Evolutionary conservation across 2,113 vertebrate genomes (phyloP).

Genomic region (Eulemur rufifrons): DNA sequence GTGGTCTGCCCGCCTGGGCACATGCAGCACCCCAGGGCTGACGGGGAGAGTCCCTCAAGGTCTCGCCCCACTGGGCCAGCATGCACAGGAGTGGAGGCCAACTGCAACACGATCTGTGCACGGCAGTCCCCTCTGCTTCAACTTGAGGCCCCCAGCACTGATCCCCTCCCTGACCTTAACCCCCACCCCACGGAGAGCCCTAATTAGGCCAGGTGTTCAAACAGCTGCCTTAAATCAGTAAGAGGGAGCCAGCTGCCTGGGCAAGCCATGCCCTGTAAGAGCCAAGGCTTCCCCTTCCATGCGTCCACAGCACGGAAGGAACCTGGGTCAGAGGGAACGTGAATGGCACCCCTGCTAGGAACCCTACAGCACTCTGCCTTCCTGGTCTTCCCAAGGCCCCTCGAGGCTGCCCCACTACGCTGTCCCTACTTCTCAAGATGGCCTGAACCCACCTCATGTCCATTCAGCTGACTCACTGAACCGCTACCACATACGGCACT

Average conservation of each 20-base stretch:
- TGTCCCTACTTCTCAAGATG: neutral
- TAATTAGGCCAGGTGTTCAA: neutral
- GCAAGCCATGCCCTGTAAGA: neutral
- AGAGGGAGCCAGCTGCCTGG: neutral
- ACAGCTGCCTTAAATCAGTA: neutral
- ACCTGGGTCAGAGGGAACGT: neutral
- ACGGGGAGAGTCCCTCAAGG: neutral
- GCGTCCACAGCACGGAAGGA: neutral
- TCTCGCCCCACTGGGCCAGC: neutral
- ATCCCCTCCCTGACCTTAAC: neutral
- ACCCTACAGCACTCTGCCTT: neutral
- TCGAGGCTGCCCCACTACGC: neutral
- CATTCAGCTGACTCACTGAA: too few species aligned
- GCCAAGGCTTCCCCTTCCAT: neutral
- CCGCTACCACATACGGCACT: rapidly evolving
- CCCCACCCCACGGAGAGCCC: neutral
- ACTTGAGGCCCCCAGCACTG: neutral
- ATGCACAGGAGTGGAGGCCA: rapidly evolving
- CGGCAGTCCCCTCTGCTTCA: neutral
- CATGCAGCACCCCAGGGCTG: too few species aligned
- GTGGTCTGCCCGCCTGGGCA: neutral
- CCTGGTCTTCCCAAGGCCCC: neutral
- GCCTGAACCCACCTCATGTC: neutral
- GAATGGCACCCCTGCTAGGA: neutral
- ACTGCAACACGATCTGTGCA: neutral